Conservation (phyloP, 2,888 invertebrate species). For the Lasioglossum calceatum region DNA sequence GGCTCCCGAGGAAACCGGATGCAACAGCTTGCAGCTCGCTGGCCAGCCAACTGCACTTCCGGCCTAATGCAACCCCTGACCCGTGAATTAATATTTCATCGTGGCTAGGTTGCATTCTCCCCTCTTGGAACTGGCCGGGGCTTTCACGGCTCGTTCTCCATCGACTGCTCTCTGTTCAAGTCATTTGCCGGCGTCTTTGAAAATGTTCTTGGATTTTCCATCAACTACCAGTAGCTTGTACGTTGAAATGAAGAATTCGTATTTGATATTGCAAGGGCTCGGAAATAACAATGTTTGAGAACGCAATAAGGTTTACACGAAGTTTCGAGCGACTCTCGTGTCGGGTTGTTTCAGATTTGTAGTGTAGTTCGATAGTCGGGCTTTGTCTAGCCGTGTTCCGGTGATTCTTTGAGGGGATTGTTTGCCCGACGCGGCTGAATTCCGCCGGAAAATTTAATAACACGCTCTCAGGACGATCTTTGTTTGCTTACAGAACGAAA, state of each 20-base stretch:
- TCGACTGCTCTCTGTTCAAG: slow-evolving; percentile 56
- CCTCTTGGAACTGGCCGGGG: slow-evolving; percentile 13
- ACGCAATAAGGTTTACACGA: not conserved
- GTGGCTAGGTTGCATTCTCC: slow-evolving; percentile 62
- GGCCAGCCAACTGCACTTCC: slow-evolving; percentile 75
- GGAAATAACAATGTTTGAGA: slow-evolving; percentile 2
- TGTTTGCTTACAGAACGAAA: slow-evolving; percentile 89
- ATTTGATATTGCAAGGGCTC: not conserved
- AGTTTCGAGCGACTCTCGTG: not conserved
- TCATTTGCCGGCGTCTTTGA: slow-evolving; percentile 37
- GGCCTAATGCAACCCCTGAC: slow-evolving; percentile 71
- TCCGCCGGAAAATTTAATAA: slow-evolving; percentile 29
- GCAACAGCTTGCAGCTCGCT: slow-evolving; percentile 81
- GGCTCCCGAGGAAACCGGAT: slow-evolving; percentile 73
- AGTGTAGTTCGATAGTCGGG: not conserved
- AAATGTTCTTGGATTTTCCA: too few relatives aligned
- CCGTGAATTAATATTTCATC: slow-evolving; percentile 81
- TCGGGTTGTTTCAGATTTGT: not conserved
- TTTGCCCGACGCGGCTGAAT: slow-evolving; percentile 13
- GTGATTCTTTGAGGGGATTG: slow-evolving; percentile 6
- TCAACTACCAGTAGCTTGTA: not conserved
- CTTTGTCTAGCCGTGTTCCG: not conserved
- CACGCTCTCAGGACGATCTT: slow-evolving; percentile 24
- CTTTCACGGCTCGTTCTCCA: slow-evolving; percentile 41
- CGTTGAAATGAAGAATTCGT: not conserved